Base-by-base conservation (phyloP, 2,797 vertebrate species). In the Coregonus sp. region DNA sequence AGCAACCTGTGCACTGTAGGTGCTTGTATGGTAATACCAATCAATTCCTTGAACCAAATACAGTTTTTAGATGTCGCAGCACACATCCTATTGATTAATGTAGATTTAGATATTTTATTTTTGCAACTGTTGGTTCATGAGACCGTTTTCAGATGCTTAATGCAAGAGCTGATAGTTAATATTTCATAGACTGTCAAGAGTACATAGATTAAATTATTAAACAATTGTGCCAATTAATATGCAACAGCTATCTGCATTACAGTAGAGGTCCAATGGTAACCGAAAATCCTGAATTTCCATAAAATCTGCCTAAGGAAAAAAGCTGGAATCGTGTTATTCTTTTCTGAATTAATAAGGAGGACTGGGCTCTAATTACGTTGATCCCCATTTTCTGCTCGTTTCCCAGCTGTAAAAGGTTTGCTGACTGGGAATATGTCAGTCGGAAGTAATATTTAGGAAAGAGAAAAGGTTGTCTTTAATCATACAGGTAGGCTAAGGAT, bases 1-100 rank as follows among this genome's bases (percentile, higher is more conserved):
- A 80, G 78, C 79, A 83, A 85, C 86, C 88, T 91, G 90, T 91
- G 88, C 84, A 90, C 81, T 83, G 82, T 88, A 83, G 85, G 85
- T 72, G 84, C 47, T 81, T 76, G 68, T 75, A 83, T 56, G 33
- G 65, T 85, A 35, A 81, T 76, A 79, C 81, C 25, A 63, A 66
- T 75, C 40, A 66, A 25, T 25, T 63, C n/a, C 59, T 63, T 63
- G 4, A 56, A 12, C 59, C 59, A 63, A 63, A 12, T 63, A 63
- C 9, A 11, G 40, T 47, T 47, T 47, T 12, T 47, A 47, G 40
- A 63, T 37, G 15, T 18, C 1, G 15, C 14, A 37, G 66, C 66
- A 33, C 14, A 15, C 12, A 35, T 68, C 29, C 5, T 31, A 68
- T 33, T 68, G 66, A 33, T 14, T 67, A 29, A 15, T 67, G 11